Percentiles rank a stretch among this genome's conserved stretches.
Evolutionary conservation across 2,797 vertebrate genomes (phyloP).

Genomic region (Sebastes flavidus): DNA sequence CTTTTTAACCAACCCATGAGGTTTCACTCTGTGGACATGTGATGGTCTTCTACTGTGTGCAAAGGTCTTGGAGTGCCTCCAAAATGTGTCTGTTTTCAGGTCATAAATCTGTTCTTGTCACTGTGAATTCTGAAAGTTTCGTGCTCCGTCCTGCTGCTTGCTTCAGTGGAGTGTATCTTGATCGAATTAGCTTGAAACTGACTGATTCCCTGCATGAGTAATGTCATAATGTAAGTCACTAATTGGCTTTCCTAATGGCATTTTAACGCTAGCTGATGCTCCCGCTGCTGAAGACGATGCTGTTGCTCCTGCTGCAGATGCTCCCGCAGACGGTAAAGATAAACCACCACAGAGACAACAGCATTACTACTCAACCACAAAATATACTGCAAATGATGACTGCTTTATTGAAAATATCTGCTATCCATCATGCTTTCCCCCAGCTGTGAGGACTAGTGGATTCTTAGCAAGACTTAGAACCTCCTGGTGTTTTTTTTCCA

Average conservation of each 20-base stretch:
- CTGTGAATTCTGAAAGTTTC: background rate
- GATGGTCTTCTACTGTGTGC: background rate
- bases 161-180: conserved; percentile 12
- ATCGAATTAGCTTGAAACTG: conserved; percentile 10
- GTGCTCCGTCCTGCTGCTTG: conserved; percentile 8
- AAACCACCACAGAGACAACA: conserved; percentile 10
- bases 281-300: conserved; percentile 46
- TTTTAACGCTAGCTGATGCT: conserved; percentile 60
- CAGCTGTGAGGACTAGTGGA: background rate
- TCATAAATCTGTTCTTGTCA: background rate
- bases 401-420: background rate
- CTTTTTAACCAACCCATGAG: background rate
- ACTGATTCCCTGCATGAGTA: conserved; percentile 25
- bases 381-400: background rate
- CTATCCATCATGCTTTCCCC: background rate
- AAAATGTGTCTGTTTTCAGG: background rate
- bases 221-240: conserved; percentile 12
- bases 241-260: conserved; percentile 52
- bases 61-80: background rate
- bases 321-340: conserved; percentile 58
- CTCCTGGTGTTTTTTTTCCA: background rate
- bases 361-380: background rate
- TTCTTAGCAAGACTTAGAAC: background rate
- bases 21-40: background rate
- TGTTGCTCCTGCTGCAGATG: conserved; percentile 10